These are phyloP conservation scores for Tipula helvola DNA, from an alignment of 2,888 invertebrate species.

Conservation along the genomic window DNA sequence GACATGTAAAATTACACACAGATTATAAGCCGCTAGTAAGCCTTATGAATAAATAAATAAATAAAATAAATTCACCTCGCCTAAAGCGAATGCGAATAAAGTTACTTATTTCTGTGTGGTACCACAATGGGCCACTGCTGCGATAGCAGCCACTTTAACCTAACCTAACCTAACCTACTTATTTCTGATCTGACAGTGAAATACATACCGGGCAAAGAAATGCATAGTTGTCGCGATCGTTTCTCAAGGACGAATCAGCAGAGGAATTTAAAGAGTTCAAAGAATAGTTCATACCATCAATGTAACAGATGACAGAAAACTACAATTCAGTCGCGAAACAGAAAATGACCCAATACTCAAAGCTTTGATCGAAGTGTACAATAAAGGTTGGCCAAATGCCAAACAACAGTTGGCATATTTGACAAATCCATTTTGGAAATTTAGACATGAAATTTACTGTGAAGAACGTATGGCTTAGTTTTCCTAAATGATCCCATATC, in stretches of 20 bases:
- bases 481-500: not conserved
- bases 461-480: not conserved
- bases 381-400: not conserved
- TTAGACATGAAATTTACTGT: not conserved
- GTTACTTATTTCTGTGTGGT: too few relatives aligned
- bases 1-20: too few relatives aligned
- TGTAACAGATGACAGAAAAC: not conserved
- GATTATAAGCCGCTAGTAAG: constrained; percentile 18
- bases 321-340: not conserved
- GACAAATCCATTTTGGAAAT: not conserved
- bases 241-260: constrained; percentile 12
- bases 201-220: too few relatives aligned
- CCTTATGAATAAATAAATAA: constrained; percentile 19
- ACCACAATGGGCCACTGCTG: too few relatives aligned
- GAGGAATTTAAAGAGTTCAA: constrained; percentile 10
- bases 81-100: constrained; percentile 12
- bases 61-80: too few relatives aligned
- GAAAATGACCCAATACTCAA: not conserved
- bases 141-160: too few relatives aligned
- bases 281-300: constrained; percentile 13
- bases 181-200: too few relatives aligned
- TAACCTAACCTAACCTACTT: too few relatives aligned
- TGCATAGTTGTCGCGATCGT: constrained; percentile 12
- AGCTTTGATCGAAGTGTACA: not conserved
- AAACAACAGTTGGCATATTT: not conserved